These are phyloP conservation scores for Gymnoscelis rufifasciata DNA, from an alignment of 2,888 invertebrate genomes.

Conservation along the genomic window DNA sequence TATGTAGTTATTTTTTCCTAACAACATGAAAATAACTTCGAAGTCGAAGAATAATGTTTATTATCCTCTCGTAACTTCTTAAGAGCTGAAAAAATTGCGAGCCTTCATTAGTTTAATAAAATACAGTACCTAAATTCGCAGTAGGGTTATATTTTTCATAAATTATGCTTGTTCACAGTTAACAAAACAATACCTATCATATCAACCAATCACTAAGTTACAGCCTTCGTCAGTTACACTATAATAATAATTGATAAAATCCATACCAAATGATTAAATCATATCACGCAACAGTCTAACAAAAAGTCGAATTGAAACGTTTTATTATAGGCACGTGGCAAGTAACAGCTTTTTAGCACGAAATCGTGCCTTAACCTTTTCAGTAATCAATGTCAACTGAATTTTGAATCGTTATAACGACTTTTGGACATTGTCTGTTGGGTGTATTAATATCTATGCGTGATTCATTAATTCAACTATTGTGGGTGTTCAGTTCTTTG, in stretches of 20 bases:
- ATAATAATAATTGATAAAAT: constrained; percentile 27
- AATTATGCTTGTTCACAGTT: no score
- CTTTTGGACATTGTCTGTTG: constrained; percentile 7
- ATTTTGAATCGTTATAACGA: constrained; percentile 19
- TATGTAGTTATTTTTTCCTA: no score
- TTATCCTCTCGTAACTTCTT: no score
- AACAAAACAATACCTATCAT: not conserved
- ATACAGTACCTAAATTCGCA: no score
- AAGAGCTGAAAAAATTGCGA: no score
- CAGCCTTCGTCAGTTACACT: constrained; percentile 18
- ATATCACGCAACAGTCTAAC: constrained; percentile 30
- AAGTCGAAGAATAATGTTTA: no score
- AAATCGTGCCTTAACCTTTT: constrained; percentile 24
- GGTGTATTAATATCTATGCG: not conserved
- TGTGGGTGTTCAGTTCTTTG: not conserved
- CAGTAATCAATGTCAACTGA: constrained; percentile 25
- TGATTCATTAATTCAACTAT: not conserved
- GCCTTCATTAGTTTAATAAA: no score
- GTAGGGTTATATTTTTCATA: no score
- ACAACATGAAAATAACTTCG: no score
- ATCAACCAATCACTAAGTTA: constrained; percentile 15
- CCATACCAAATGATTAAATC: constrained; percentile 27
- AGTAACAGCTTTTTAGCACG: constrained; percentile 21
- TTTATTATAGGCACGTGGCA: constrained; percentile 26
- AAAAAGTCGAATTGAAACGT: constrained; percentile 24